These are phyloP conservation scores for Crocidura indochinensis DNA, from an alignment of 2,797 vertebrate species.

Conservation along the genomic window DNA sequence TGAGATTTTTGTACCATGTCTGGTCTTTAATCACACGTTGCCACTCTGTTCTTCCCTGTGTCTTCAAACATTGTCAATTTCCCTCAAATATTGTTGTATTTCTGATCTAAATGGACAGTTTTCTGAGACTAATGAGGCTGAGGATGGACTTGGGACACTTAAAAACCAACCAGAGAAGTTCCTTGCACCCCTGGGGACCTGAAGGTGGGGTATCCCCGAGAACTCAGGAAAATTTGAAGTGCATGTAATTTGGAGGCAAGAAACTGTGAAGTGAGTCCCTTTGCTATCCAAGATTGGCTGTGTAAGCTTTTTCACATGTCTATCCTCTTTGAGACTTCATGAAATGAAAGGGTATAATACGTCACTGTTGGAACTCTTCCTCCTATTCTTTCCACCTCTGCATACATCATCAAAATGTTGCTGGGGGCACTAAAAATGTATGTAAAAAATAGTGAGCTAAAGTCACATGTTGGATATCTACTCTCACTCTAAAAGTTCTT, in stretches of 20 bases:
- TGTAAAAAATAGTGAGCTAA: slow-evolving; percentile 27
- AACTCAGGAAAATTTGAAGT: not conserved
- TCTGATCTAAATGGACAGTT: not conserved
- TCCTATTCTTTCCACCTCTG: not conserved
- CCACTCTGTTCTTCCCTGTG: not conserved
- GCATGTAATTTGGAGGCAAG: not conserved
- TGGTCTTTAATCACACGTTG: not conserved
- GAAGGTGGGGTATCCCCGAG: not conserved
- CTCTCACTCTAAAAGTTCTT: not conserved
- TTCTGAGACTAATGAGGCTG: not conserved
- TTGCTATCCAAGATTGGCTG: not conserved
- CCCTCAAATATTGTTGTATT: not conserved
- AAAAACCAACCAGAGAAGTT: not conserved
- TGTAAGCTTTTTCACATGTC: not conserved
- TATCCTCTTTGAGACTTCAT: not conserved
- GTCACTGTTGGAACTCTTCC: not conserved
- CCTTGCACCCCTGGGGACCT: not conserved
- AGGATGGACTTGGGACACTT: not conserved
- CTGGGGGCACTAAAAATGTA: not conserved
- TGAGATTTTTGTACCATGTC: not conserved
- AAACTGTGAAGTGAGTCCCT: not conserved
- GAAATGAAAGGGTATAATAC: not conserved
- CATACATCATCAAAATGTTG: not conserved
- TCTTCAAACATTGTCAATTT: slow-evolving; percentile 10
- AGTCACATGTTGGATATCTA: not conserved